These are phyloP conservation scores for Drosophila koepferae DNA, from an alignment of 2,888 invertebrate species.

Conservation along the genomic window DNA sequence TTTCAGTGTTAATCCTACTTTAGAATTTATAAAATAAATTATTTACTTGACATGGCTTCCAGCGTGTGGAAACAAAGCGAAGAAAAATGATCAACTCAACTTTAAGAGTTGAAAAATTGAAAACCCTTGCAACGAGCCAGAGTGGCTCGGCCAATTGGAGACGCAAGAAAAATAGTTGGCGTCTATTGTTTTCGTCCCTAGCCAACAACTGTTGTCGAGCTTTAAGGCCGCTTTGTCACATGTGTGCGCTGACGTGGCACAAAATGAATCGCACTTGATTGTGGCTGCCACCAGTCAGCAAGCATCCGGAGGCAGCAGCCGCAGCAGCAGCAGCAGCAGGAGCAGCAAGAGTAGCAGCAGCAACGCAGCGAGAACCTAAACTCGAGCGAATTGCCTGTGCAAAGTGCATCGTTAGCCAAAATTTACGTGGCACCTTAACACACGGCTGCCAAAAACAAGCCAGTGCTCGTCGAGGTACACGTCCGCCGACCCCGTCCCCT, in stretches of 20 bases:
- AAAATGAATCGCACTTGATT: conserved; percentile 80
- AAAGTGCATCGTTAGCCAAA: conserved; percentile 78
- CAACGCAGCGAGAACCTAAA: conserved; percentile 25
- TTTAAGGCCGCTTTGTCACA: conserved; percentile 51
- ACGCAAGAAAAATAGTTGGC: conserved; percentile 51
- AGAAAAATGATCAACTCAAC: conserved; percentile 57
- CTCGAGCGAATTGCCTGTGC: conserved; percentile 62
- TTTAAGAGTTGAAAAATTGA: conserved; percentile 64
- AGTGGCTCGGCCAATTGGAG: conserved; percentile 36
- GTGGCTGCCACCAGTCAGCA: conserved; percentile 55
- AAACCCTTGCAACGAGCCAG: conserved; percentile 15
- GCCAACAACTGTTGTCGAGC: conserved; percentile 24
- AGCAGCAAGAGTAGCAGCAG: background rate
- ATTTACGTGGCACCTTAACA: conserved; percentile 75
- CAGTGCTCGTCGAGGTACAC: conserved; percentile 23
- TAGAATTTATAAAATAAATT: conserved; percentile 79
- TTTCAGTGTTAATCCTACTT: conserved; percentile 79
- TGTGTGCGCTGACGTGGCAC: conserved; percentile 68
- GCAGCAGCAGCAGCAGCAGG: conserved; percentile 26
- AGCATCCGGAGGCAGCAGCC: background rate
- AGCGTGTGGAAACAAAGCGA: conserved; percentile 25
- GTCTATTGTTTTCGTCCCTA: conserved; percentile 49
- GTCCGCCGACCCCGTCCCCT: conserved; percentile 3
- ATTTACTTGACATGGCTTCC: conserved; percentile 66
- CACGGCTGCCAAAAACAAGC: conserved; percentile 70